Evolutionary conservation across 2,797 vertebrate genomes (phyloP).

Genomic region (Cyprinella venusta): DNA sequence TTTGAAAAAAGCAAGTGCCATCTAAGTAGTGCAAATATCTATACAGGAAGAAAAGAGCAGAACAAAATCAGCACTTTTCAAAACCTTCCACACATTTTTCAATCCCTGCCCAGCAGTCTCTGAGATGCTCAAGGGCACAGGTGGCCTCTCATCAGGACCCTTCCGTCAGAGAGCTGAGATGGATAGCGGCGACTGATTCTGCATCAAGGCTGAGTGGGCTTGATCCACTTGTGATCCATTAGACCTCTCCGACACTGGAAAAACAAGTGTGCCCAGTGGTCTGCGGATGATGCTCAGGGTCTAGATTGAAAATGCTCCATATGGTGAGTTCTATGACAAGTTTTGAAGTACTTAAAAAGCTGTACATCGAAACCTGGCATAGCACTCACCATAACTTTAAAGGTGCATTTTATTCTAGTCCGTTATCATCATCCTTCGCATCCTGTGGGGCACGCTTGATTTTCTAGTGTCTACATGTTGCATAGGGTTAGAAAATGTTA

Average conservation of each 20-base stretch:
- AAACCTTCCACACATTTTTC: slow-evolving; percentile 55
- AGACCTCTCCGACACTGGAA: slow-evolving; percentile 40
- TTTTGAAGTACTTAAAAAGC: too few species aligned
- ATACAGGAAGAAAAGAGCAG: background rate
- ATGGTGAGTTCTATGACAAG: slow-evolving; percentile 4
- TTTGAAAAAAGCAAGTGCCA: background rate
- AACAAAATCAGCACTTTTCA: slow-evolving; percentile 45
- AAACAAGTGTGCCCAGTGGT: slow-evolving; percentile 11
- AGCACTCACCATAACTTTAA: too few species aligned
- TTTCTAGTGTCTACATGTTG: background rate
- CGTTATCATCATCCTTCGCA: too few species aligned
- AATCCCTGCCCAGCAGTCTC: slow-evolving; percentile 49
- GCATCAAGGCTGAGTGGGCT: slow-evolving; percentile 57
- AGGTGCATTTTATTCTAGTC: too few species aligned
- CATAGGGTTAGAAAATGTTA: background rate
- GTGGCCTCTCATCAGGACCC: slow-evolving; percentile 64
- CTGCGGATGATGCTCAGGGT: background rate
- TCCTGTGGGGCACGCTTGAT: too few species aligned
- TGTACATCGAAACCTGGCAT: too few species aligned
- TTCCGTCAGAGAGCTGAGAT: slow-evolving; percentile 65
- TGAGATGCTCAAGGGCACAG: slow-evolving; percentile 67
- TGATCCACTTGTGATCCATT: slow-evolving; percentile 54
- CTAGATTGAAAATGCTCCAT: background rate
- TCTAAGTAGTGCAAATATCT: background rate
- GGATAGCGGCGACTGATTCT: slow-evolving; percentile 46